Evolutionary conservation across 2,888 invertebrate genomes (phyloP), one percentile per base, ranked within the genome.

Genomic region (Hoplodrina blanda): DNA sequence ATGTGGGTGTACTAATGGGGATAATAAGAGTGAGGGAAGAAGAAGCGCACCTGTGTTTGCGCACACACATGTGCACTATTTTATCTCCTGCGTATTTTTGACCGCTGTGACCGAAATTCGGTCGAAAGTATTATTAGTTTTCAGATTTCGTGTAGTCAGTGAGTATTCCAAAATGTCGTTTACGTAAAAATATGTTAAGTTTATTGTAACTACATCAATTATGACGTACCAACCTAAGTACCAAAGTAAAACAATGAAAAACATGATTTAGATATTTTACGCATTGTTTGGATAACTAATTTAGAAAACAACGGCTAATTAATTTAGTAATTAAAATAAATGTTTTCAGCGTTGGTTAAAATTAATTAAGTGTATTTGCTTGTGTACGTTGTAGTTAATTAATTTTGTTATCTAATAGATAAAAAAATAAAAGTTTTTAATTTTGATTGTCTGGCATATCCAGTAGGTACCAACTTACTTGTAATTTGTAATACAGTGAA

Each of bases 251-350:
- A 49, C 30, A 71, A 71, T 71, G 17, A 82, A 71, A 66, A 79
- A 67, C 59, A 55, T 46, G 49, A 60, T 76, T 57, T 53, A 67
- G 53, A 64, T 65, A 76, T 71, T 78, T 63, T 55, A 79, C 69
- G 50, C 63, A 77, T 71, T 83, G 73, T 80, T 80, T 69, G 41
- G 54, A 71, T 76, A 70, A 62, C 67, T 76, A 80, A 85, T 80
- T 83, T 80, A 66, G 64, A 82, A 77, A 77, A 75, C 69, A 85
- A 75, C 64, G 74, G 55, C 72, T 75, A 80, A 85, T 83, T 85
- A 85, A 77, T 73, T 82, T 77, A 54, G 62, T 80, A 80, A 71
- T 85, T 76, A 80, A 75, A 75, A 74, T 76, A 71, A 72, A 75
- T 74, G 61, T 73, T 74, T 74, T 69, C 63, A 56, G 55, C 70